phyloP scores from a whole-genome alignment of 2,113 vertebrate species.

The Eulacestoma nigropectus region DNA sequence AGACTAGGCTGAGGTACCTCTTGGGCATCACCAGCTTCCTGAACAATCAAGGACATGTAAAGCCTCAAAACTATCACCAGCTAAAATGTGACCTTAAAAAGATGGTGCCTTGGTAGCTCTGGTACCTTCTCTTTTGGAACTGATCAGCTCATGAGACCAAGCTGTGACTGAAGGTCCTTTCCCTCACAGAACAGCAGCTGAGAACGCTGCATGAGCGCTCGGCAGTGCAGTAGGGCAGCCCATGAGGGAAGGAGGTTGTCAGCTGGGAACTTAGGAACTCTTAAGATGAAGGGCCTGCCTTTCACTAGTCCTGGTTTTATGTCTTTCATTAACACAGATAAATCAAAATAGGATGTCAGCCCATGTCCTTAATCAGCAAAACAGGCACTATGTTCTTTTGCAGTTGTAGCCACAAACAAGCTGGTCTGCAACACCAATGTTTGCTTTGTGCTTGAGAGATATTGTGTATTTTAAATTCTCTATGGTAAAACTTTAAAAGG shows the following conservation, averaged over 20 bases:
- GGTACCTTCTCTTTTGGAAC: neutral
- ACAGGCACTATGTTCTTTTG: neutral
- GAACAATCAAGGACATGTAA: neutral
- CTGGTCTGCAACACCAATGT: neutral
- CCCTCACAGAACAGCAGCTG: neutral
- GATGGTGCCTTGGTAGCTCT: neutral
- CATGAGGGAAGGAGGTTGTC: fast-evolving
- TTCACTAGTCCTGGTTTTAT: neutral
- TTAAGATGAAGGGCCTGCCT: neutral
- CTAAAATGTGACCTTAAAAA: neutral
- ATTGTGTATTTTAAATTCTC: neutral
- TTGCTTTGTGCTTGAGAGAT: neutral
- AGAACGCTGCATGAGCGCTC: fast-evolving
- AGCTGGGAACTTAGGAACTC: neutral
- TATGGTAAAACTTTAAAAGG: neutral
- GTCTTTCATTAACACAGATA: neutral
- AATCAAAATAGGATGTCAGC: neutral
- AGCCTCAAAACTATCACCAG: neutral
- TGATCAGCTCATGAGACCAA: neutral
- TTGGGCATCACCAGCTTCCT: neutral
- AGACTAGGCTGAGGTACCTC: neutral
- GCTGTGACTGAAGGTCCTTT: neutral
- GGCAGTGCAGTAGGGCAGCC: neutral
- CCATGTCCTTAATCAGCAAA: neutral
- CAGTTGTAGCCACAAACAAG: neutral